Evolutionary conservation across 2,113 vertebrate genomes (phyloP), one percentile per base, ranked within the genome.

Genomic region (Lophius piscatorius): DNA sequence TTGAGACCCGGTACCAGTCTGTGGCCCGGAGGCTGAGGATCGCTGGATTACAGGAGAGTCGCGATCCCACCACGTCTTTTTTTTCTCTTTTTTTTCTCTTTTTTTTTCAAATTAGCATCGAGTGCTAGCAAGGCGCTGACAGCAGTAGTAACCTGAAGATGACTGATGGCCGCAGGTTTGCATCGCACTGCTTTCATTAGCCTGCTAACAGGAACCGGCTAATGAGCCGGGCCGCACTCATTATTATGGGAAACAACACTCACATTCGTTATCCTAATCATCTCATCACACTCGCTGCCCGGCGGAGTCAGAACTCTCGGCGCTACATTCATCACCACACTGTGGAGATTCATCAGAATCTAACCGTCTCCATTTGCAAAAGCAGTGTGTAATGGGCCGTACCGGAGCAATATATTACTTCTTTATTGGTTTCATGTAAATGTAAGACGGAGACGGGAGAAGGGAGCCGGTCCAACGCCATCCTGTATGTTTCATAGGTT

Each of bases 221-320:
- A 86, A 84, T 77, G 76, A 82, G 76, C 66, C 70, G 2, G 78
- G 63, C 61, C 18, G 50, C 64, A 33, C 70, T 80, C 74, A 49
- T 84, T 77, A 86, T 76, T 48, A 78, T 45, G 35, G 60, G 63
- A 63, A 79, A 73, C 54, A 73, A 75, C 84, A 76, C 74, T 33
- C 49, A 58, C 61, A 80, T 86, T 67, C 24, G 39, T 84, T 82
- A 78, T 68, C 63, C 68, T 84, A 65, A 84, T 82, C 78, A 72
- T 75, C 63, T 65, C 20, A 81, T 82, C 67, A 75, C 38, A 59
- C 57, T 49, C 78, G 51, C 50, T 70, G 75, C 69, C 73, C 70
- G 47, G 76, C 54, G 63, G 57, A 75, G 63, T 61, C 75, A 74
- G 44, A 66, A 49, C 40, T 29, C 62, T 55, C 71, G 52, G 54